phyloP scores from a whole-genome alignment of 2,113 vertebrate genomes.

The Coreoperca whiteheadi region DNA sequence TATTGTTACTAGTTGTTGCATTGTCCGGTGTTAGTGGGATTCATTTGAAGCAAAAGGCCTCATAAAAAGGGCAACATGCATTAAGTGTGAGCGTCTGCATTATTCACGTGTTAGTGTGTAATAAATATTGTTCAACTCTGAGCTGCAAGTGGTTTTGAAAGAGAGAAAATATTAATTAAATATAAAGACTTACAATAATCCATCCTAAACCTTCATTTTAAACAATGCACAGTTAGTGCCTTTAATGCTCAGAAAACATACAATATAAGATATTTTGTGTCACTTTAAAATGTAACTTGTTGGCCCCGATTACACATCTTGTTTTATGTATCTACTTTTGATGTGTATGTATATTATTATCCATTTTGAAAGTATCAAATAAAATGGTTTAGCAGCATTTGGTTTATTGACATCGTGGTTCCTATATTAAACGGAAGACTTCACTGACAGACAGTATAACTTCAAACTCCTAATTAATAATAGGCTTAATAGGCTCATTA shows the following conservation, averaged over 20 bases:
- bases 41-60: background rate
- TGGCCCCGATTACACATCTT: background rate
- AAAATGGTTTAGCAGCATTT: background rate
- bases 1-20: background rate
- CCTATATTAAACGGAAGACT: background rate
- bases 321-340: background rate
- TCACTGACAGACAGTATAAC: background rate
- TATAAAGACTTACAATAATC: background rate
- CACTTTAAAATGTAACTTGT: background rate
- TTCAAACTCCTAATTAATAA: background rate
- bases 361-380: background rate
- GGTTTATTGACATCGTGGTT: background rate
- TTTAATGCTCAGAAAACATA: background rate
- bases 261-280: background rate
- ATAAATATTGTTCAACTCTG: background rate
- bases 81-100: slow-evolving; percentile 11
- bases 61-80: background rate
- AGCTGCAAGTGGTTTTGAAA: background rate
- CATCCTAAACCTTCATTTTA: background rate
- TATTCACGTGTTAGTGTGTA: background rate
- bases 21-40: background rate
- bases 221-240: background rate
- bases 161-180: background rate
- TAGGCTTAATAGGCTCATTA: background rate
- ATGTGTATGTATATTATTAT: background rate